phyloP scores from a whole-genome alignment of 2,113 vertebrate genomes.

The Hydrolagus affinis region DNA sequence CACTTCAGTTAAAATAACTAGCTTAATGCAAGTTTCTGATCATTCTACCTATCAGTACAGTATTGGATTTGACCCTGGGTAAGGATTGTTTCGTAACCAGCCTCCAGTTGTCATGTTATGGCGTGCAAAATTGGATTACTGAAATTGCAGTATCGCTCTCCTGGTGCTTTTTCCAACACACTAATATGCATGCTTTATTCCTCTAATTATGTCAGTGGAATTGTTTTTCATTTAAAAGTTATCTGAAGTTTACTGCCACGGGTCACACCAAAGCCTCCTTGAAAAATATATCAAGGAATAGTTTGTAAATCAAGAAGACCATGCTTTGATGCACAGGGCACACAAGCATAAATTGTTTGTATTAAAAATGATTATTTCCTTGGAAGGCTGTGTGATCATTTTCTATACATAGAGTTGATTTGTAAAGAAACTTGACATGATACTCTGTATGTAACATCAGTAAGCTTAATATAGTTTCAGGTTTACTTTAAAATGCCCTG shows the following conservation, averaged over 20 bases:
- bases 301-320: too few relatives aligned
- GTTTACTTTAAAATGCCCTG: not conserved
- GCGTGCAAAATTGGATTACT: too few relatives aligned
- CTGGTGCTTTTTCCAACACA: too few relatives aligned
- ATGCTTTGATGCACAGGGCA: not conserved
- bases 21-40: too few relatives aligned
- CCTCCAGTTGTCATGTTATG: too few relatives aligned
- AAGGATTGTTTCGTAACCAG: too few relatives aligned
- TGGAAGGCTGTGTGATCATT: not conserved
- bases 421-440: not conserved
- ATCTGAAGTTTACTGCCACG: not conserved
- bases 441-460: too few relatives aligned
- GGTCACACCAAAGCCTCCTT: not conserved
- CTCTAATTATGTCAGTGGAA: not conserved
- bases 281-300: not conserved
- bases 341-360: not conserved
- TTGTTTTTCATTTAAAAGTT: not conserved
- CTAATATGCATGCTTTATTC: not conserved
- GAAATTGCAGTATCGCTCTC: too few relatives aligned
- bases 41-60: too few relatives aligned
- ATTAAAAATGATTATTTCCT: not conserved
- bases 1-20: too few relatives aligned
- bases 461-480: too few relatives aligned
- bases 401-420: not conserved
- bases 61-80: too few relatives aligned